phyloP scores from a whole-genome alignment of 2,888 invertebrate genomes.

The Pycnomerus fuliginosus region DNA sequence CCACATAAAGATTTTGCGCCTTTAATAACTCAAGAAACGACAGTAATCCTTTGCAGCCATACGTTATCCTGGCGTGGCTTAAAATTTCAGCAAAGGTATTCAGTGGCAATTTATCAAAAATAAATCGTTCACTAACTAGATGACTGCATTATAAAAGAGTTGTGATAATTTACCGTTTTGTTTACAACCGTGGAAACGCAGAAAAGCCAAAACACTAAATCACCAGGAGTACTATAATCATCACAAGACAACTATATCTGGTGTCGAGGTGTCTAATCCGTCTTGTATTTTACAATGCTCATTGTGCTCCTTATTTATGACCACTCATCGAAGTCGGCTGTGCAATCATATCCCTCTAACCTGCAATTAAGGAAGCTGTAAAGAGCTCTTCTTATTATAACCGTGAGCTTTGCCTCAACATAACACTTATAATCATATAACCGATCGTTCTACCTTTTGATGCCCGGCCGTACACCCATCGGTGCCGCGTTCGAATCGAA shows the following conservation, averaged over 20 bases:
- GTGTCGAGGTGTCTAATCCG: constrained; percentile 30
- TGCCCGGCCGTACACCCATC: constrained; percentile 16
- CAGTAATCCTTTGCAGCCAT: constrained; percentile 44
- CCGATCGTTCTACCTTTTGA: constrained; percentile 20
- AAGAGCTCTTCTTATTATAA: constrained; percentile 25
- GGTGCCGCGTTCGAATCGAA: constrained; percentile 12
- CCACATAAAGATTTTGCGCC: constrained; percentile 43
- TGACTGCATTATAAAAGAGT: constrained; percentile 35
- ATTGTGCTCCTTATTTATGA: constrained; percentile 43
- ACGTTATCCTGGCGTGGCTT: constrained; percentile 41
- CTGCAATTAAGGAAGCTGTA: constrained; percentile 39
- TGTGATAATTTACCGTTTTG: constrained; percentile 19
- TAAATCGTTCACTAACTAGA: constrained; percentile 41
- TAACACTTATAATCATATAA: constrained; percentile 24
- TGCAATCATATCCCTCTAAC: constrained; percentile 38
- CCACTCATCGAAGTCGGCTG: constrained; percentile 40
- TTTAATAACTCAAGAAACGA: constrained; percentile 41
- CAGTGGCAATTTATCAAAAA: constrained; percentile 41
- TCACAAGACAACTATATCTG: constrained; percentile 28
- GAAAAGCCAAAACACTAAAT: constrained; percentile 13
- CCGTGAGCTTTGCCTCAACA: constrained; percentile 23
- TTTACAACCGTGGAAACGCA: constrained; percentile 4
- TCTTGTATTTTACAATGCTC: constrained; percentile 29
- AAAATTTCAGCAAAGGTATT: constrained; percentile 44
- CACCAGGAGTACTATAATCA: constrained; percentile 10